Evolutionary conservation across 2,888 invertebrate genomes (phyloP).

Genomic region (Tipula vernalis): DNA sequence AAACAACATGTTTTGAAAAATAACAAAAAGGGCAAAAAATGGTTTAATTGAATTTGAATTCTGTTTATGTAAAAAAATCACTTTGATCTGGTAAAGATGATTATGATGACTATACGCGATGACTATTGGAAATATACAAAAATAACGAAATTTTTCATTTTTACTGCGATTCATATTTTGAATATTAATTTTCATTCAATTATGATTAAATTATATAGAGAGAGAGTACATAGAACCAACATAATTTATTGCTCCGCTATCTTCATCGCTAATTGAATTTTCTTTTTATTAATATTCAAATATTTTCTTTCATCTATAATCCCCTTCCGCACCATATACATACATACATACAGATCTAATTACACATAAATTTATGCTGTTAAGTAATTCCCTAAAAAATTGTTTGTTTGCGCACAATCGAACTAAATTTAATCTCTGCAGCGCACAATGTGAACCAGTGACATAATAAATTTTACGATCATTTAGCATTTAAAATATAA

Average conservation of each 20-base stretch:
- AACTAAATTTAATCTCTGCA: background rate
- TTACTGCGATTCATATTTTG: background rate
- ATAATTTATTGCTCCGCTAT: background rate
- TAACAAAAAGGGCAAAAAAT: background rate
- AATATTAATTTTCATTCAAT: constrained; percentile 4
- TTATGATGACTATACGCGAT: background rate
- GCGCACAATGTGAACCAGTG: background rate
- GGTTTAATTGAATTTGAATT: background rate
- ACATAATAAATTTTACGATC: background rate
- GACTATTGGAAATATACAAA: constrained; percentile 1
- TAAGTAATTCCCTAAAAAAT: background rate
- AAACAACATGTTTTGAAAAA: background rate
- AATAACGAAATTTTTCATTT: background rate
- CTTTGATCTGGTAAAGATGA: constrained; percentile 4
- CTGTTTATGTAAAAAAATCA: background rate
- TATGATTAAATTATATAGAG: background rate
- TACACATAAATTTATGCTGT: too few relatives aligned
- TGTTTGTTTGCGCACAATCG: background rate
- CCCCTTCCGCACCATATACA: background rate
- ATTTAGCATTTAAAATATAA: background rate
- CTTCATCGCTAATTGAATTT: background rate
- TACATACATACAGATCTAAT: too few relatives aligned
- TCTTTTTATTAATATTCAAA: background rate
- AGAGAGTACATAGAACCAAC: background rate
- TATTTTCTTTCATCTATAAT: background rate